A percentile compares a stretch with the other conserved stretches of the same genome.
These are phyloP conservation scores for Myopa testacea DNA, from an alignment of 2,888 invertebrate genomes.

Conservation along the genomic window DNA sequence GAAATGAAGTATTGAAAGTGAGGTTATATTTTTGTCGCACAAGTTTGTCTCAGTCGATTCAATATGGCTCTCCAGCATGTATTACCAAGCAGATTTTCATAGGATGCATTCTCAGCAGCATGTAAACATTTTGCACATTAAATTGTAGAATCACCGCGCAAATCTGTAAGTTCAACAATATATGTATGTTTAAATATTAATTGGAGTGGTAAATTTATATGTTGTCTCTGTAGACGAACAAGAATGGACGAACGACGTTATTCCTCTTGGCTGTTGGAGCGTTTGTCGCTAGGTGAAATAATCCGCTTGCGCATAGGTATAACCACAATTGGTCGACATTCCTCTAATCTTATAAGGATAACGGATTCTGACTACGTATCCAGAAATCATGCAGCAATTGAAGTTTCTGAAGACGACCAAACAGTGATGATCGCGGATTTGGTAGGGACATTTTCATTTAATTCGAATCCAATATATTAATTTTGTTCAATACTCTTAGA, in stretches of 20 bases:
- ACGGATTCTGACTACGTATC: conserved; percentile 55
- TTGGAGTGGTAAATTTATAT: no score
- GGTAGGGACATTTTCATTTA: conserved; percentile 51
- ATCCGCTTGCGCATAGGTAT: conserved; percentile 52
- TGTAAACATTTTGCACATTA: no score
- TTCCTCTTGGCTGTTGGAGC: conserved; percentile 53
- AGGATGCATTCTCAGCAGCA: no score
- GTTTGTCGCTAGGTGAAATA: conserved; percentile 46
- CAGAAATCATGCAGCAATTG: conserved; percentile 57
- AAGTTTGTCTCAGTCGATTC: no score
- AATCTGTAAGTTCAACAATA: no score
- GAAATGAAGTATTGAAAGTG: no score
- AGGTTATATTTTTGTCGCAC: no score
- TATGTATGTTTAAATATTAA: no score
- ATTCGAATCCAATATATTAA: conserved; percentile 9
- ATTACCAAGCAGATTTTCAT: no score
- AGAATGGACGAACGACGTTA: conserved; percentile 40
- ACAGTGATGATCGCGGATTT: conserved; percentile 52
- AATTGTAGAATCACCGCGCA: no score
- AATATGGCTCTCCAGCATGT: no score
- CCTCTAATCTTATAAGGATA: conserved; percentile 47
- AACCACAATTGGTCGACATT: conserved; percentile 57
- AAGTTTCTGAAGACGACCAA: conserved; percentile 46
- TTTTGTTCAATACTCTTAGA: conserved; percentile 46
- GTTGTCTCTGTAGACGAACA: neutral